Percentiles rank a stretch among this genome's conserved stretches.
These are phyloP conservation scores for Belonocnema kinseyi DNA, from an alignment of 1,140 invertebrate species.

Conservation along the genomic window DNA sequence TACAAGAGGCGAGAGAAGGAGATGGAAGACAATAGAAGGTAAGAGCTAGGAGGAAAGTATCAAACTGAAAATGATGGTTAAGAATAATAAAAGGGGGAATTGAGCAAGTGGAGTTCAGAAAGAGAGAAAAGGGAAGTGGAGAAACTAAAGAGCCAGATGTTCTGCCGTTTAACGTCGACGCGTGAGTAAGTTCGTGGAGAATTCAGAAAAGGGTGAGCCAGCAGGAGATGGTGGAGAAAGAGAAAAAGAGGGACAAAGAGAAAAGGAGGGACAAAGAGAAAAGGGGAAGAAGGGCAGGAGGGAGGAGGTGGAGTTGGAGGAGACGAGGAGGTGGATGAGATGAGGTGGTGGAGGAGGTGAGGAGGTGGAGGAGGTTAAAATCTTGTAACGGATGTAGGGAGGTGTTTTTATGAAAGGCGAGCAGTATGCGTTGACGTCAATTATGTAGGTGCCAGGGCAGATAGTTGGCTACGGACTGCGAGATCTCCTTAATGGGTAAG, in stretches of 20 bases:
- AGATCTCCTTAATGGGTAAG: slow-evolving; percentile 70
- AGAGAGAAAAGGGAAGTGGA: slow-evolving; percentile 25
- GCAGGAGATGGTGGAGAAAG: slow-evolving; percentile 34
- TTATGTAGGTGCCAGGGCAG: slow-evolving; percentile 72
- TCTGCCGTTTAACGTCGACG: slow-evolving; percentile 52
- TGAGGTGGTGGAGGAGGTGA: slow-evolving; percentile 16
- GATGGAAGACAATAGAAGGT: slow-evolving; percentile 36
- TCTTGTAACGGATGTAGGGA: slow-evolving; percentile 70
- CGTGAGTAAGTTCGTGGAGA: slow-evolving; percentile 62
- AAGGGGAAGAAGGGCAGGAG: slow-evolving; percentile 37
- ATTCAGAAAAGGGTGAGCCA: slow-evolving; percentile 58
- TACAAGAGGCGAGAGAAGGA: not conserved
- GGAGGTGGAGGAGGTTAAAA: slow-evolving; percentile 48
- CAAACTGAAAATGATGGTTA: not conserved
- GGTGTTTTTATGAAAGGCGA: slow-evolving; percentile 75
- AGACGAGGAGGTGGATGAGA: slow-evolving; percentile 32
- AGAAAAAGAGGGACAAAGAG: slow-evolving; percentile 35
- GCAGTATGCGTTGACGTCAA: slow-evolving; percentile 74
- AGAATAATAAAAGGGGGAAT: slow-evolving; percentile 25
- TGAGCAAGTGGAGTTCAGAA: slow-evolving; percentile 24
- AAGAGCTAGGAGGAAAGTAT: slow-evolving; percentile 8
- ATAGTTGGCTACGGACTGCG: slow-evolving; percentile 58
- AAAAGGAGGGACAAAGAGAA: slow-evolving; percentile 24
- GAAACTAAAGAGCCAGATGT: slow-evolving; percentile 53
- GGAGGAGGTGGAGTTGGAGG: slow-evolving; percentile 23